phyloP scores from a whole-genome alignment of 1,140 invertebrate genomes.

The Neodiprion pinetum region DNA sequence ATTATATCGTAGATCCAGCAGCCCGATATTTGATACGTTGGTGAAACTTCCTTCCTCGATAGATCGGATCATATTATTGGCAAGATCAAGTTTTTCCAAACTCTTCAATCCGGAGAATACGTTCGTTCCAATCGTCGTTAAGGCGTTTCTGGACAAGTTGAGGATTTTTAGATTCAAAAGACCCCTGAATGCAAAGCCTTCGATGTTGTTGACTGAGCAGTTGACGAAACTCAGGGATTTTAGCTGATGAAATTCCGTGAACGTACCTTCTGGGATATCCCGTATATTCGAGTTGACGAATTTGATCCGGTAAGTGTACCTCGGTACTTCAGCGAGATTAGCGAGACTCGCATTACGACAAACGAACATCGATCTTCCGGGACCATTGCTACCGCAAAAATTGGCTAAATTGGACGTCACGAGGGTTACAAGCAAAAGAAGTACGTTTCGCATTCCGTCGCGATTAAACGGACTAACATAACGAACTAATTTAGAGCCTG shows the following conservation, averaged over 20 bases:
- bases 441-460: conserved; percentile 1
- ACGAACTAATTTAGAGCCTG: conserved; percentile 2
- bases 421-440: background rate
- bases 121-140: background rate
- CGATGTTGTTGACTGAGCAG: background rate
- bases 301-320: background rate
- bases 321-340: background rate
- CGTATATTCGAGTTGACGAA: background rate
- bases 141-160: background rate
- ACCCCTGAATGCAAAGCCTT: background rate
- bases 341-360: conserved; percentile 1
- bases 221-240: background rate
- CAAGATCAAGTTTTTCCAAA: background rate
- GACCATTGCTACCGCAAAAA: background rate
- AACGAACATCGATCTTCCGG: conserved; percentile 2
- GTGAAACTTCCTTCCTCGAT: background rate
- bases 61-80: background rate
- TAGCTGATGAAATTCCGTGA: background rate
- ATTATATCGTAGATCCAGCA: background rate
- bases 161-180: background rate
- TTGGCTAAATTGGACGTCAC: background rate
- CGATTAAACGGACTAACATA: background rate
- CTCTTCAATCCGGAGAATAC: background rate
- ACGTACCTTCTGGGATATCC: background rate
- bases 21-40: background rate